These are phyloP conservation scores for Malurus leucopterus DNA, from an alignment of 2,797 vertebrate species.

Conservation along the genomic window DNA sequence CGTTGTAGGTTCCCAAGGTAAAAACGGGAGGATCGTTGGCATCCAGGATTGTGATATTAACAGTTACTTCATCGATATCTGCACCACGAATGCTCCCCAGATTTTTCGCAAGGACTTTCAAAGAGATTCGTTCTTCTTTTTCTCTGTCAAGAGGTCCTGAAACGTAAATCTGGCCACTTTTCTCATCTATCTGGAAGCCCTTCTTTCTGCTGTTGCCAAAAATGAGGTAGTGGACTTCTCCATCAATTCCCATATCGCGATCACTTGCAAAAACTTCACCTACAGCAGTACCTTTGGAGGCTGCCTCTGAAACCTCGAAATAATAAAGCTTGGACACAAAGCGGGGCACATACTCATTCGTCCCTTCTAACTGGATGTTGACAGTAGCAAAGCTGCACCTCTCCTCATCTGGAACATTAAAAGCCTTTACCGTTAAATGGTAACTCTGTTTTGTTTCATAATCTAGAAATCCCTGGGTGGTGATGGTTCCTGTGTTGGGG, in stretches of 20 bases:
- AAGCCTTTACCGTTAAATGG: conserved; percentile 92
- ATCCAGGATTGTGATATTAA: conserved; percentile 92
- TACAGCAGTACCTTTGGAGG: conserved; percentile 84
- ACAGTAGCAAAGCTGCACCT: conserved; percentile 92
- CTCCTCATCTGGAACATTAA: conserved; percentile 95
- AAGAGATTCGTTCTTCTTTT: conserved; percentile 90
- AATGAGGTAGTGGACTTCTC: conserved; percentile 92
- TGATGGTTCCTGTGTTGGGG: conserved; percentile 92
- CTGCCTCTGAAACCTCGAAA: conserved; percentile 95
- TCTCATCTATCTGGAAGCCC: conserved; percentile 88
- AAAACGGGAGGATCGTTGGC: conserved; percentile 96
- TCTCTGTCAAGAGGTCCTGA: conserved; percentile 90
- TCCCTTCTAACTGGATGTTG: conserved; percentile 89
- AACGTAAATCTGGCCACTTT: conserved; percentile 90
- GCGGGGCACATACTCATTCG: conserved; percentile 96
- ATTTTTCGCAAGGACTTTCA: conserved; percentile 95
- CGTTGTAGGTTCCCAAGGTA: conserved; percentile 83
- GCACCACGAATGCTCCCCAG: conserved; percentile 89
- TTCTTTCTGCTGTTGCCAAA: conserved; percentile 92
- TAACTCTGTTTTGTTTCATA: conserved; percentile 96
- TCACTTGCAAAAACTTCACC: conserved; percentile 98
- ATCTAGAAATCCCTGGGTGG: conserved; percentile 97
- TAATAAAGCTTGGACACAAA: conserved; percentile 98
- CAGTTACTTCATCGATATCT: conserved; percentile 93
- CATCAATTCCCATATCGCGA: conserved; percentile 90